Evolutionary conservation across 2,888 invertebrate genomes (phyloP), one percentile per base, ranked within the genome.

Genomic region (Mythimna albipuncta): DNA sequence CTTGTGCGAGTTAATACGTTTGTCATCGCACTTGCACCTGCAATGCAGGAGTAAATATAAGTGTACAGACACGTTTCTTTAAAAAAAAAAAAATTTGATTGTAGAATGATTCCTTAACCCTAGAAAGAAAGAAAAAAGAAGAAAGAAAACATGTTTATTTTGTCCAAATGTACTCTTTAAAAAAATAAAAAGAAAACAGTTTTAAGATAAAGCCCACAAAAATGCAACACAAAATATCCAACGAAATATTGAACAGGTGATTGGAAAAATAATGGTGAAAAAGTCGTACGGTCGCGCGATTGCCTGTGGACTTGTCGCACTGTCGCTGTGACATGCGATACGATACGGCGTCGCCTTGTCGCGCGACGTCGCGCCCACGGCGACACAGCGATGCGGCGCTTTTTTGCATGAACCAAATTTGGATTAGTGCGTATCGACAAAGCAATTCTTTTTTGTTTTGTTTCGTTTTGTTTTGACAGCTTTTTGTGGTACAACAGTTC

Each of bases 221-320:
- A 66, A 47, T 2, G 26, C 47, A 54, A 16, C 21, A 35, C n/a
- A 82, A 58, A 59, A 65, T 63, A 21, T 35, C 9, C 13, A 21
- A 59, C 35, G 75, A 69, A 73, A 77, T 58, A 1, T 47, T 52
- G 13, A 21, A 69, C 62, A 72, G 64, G 63, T 72, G 58, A 69
- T 62, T 69, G 61, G 47, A 79, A 86, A 86, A 88, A 87, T 85
- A 80, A 69, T 76, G 69, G 71, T 57, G 80, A 81, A 85, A 86
- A 82, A 63, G 61, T 75, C 58, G 67, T 52, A 69, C 66, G 50
- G 58, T 71, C 74, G 65, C 63, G 71, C 64, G 68, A 76, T 71
- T 54, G 85, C 87, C 79, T 59, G 75, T 74, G 76, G 85, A 72
- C 70, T 69, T 72, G 79, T 76, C 58, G 69, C 67, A 63, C 63